phyloP scores from a whole-genome alignment of 2,888 invertebrate species.

The Therioaphis trifolii region DNA sequence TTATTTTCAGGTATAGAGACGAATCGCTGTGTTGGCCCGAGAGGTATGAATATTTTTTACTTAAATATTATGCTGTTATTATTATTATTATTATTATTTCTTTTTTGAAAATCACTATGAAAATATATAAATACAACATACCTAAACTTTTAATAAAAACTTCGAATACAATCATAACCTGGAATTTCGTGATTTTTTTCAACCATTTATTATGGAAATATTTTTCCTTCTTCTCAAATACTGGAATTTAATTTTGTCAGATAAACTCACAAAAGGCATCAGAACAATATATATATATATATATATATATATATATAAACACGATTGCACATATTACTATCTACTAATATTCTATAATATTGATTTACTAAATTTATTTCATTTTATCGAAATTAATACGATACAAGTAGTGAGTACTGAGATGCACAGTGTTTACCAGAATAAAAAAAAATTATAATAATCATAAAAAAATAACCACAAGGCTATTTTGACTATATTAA shows the following conservation, averaged over 20 bases:
- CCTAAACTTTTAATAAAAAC: constrained; percentile 39
- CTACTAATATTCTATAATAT: neutral
- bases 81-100: neutral
- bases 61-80: constrained; percentile 1
- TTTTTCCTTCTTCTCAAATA: constrained; percentile 21
- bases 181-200: constrained; percentile 46
- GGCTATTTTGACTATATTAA: too few species aligned
- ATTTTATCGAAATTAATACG: too few species aligned
- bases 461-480: too few species aligned
- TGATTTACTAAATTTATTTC: neutral
- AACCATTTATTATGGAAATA: constrained; percentile 48
- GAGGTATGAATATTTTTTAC: constrained; percentile 36
- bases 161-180: constrained; percentile 31
- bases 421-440: too few species aligned
- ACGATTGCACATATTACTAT: constrained; percentile 8
- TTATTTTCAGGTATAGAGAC: constrained; percentile 54
- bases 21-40: constrained; percentile 56
- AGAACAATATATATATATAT: too few species aligned
- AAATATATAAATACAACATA: neutral
- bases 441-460: too few species aligned
- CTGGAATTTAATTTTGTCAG: constrained; percentile 53
- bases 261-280: constrained; percentile 3
- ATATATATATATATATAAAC: constrained; percentile 13
- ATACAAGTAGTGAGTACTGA: too few species aligned
- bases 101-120: too few species aligned